Evolutionary conservation across 2,797 vertebrate genomes (phyloP), one percentile per base, ranked within the genome.

Genomic region (Diceros bicornis): DNA sequence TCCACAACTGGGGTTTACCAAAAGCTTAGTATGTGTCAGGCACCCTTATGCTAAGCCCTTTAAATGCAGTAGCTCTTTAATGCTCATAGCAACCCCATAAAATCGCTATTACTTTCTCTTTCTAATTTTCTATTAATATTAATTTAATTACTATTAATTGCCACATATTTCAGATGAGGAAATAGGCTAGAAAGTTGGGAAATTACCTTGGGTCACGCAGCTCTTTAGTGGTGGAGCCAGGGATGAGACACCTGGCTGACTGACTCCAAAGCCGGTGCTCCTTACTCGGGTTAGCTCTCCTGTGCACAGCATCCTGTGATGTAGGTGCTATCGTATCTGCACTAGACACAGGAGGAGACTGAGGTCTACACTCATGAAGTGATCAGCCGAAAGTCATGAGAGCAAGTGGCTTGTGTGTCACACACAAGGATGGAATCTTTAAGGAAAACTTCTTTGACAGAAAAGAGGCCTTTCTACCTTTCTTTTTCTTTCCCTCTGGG

Each of bases 91-190:
- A 93, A 86, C 41, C 27, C 16, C 37, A 47, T 61, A 91, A 90
- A 32, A 87, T 82, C 91, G 25, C 44, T 82, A 47, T 74, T 71
- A 64, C 79, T 90, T 44, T 66, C 61, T 55, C 34, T 87, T 89
- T 96, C 27, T 83, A 94, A 93, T 64, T 78, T 75, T 83, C 78
- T 69, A 69, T 66, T 66, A 74, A 90, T 57, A 47, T 84, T 79
- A 86, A 64, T 81, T 92, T 92, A 44, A 96, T 94, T 77, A 87
- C 62, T 87, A 82, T 94, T 89, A 89, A 44, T 44, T 83, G 88
- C n/a, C 66, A 97, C 44, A 77, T 72, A 89, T 89, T 93, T 95
- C 78, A 85, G 82, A 79, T 74, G 59, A 79, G 10, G 18, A 97
- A 94, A 95, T 32, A 88, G 64, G 69, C 29, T 74, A 16, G 29